Base-by-base conservation (phyloP, 2,113 vertebrate genomes). In the Atrichornis clamosus region DNA sequence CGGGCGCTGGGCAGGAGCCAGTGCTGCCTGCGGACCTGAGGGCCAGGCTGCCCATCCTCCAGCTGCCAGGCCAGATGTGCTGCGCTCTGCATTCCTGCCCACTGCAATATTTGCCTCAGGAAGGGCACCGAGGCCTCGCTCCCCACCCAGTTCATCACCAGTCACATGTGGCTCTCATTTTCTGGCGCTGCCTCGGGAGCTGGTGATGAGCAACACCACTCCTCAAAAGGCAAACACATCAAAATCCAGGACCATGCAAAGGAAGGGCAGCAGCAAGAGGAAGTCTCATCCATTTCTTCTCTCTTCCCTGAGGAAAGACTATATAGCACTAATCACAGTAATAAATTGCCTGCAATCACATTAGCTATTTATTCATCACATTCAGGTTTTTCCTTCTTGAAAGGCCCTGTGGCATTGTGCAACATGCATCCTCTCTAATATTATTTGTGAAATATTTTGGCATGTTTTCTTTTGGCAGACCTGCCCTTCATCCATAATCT, bases 401-500 rank as follows among this genome's bases (percentile, higher is more conserved):
- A 83, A 63, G 17, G 68, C 87, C 84, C 79, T 20, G 30, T 77
- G 59, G 88, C 81, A 87, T 26, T 12, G 58, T 13, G n/a, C 53
- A 78, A 64, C 76, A 59, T 22, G 27, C 32, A 79, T 50, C 84
- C 58, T 67, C 90, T 69, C 76, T n/a, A 75, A 95, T 52, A 75
- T 21, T 10, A 80, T 75, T 96, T 81, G 70, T 58, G 53, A 97
- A 95, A 87, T 87, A 91, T 64, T 91, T 84, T 69, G 81, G 93
- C 4, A 7, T 84, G 83, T 70, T 96, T 93, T 82, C 64, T 82
- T 95, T 90, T 37, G 63, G 63, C 95, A 84, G 73, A 67, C 58
- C 65, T 96, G 95, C 86, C 73, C 96, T 97, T 96, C 74, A 68
- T 87, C 90, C 93, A 53, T 82, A 95, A 96, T 94, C 96, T 95